A percentile compares a stretch with the other conserved stretches of the same genome.
Conservation (phyloP, 2,888 invertebrate genomes). For the Panopea generosa region DNA sequence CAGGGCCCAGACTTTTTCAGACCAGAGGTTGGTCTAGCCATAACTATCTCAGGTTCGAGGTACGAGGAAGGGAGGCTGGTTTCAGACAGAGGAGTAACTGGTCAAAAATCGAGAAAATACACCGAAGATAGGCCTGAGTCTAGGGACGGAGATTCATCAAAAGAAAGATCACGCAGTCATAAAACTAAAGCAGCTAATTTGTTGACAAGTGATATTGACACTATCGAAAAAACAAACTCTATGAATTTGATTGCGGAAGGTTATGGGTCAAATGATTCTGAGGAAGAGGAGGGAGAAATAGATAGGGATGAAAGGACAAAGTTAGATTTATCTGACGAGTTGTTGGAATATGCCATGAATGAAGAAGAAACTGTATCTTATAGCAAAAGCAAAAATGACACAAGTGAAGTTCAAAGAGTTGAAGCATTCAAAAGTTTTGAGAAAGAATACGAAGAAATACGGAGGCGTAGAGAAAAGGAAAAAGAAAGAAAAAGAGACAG, state of each 20-base stretch:
- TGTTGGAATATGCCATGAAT: conserved; percentile 63
- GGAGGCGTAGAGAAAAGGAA: conserved; percentile 53
- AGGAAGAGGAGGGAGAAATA: conserved; percentile 84
- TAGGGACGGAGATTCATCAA: not conserved
- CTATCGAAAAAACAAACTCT: conserved; percentile 22
- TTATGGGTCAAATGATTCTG: conserved; percentile 76
- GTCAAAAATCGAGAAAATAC: conserved; percentile 18
- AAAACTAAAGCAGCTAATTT: conserved; percentile 14
- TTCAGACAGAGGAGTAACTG: conserved; percentile 14
- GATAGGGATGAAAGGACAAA: conserved; percentile 72
- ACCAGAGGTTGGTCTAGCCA: conserved; percentile 51
- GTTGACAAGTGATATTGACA: not conserved
- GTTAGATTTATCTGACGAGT: conserved; percentile 60
- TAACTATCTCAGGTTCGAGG: conserved; percentile 55
- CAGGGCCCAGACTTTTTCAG: conserved; percentile 28
- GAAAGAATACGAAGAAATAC: conserved; percentile 51
- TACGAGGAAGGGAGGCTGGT: conserved; percentile 46
- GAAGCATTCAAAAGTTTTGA: conserved; percentile 51
- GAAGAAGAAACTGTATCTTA: conserved; percentile 37
- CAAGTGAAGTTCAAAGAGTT: conserved; percentile 42
- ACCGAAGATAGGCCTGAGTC: conserved; percentile 12
- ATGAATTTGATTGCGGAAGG: conserved; percentile 80
- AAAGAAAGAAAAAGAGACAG: conserved; percentile 50
- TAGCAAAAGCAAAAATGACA: conserved; percentile 28
- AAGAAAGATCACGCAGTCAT: not conserved